These are phyloP conservation scores for Aspidiotus rigidus DNA, from an alignment of 2,888 invertebrate species.

Conservation along the genomic window DNA sequence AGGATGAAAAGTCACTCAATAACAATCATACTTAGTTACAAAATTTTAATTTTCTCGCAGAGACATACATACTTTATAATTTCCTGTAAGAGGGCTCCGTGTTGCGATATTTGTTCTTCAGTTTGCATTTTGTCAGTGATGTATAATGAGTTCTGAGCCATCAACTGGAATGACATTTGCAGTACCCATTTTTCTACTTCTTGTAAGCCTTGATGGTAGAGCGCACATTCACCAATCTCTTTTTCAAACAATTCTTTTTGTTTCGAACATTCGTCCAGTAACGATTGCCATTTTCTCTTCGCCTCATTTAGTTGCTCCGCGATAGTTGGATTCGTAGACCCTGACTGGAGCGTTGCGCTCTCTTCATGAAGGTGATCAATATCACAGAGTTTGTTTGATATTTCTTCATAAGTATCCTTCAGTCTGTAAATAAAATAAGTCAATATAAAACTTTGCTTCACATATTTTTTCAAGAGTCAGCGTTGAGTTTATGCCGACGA, in stretches of 20 bases:
- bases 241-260: conserved; percentile 52
- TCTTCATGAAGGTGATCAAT: conserved; percentile 65
- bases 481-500: too few species aligned
- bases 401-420: conserved; percentile 70
- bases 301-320: conserved; percentile 60
- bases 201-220: conserved; percentile 80
- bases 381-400: conserved; percentile 66
- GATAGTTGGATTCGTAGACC: conserved; percentile 58
- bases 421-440: conserved; percentile 35
- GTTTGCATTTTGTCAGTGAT: conserved; percentile 87
- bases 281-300: conserved; percentile 58
- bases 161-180: conserved; percentile 87
- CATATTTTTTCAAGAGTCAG: too few species aligned
- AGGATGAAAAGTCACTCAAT: neutral
- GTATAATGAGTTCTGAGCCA: conserved; percentile 90
- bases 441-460: too few species aligned
- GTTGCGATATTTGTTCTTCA: conserved; percentile 80
- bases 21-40: neutral
- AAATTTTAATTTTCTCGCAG: neutral
- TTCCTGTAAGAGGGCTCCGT: conserved; percentile 62
- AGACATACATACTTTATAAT: conserved; percentile 40
- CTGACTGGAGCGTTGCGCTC: conserved; percentile 62
- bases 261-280: conserved; percentile 55
- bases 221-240: conserved; percentile 74
- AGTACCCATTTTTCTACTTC: conserved; percentile 92